These are phyloP conservation scores for Sciurus carolinensis DNA, from an alignment of 2,797 vertebrate genomes.

Conservation along the genomic window DNA sequence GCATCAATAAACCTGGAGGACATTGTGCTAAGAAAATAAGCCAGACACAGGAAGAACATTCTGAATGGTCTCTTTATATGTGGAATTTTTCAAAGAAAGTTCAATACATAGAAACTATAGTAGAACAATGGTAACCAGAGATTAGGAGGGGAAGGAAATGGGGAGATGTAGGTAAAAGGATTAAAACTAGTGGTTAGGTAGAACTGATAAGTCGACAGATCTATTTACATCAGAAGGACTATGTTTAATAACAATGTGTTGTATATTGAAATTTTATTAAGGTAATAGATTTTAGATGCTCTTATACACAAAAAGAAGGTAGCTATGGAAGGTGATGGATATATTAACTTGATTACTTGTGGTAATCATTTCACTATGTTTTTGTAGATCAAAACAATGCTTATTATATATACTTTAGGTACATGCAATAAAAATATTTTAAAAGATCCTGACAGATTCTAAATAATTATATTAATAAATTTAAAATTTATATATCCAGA, in stretches of 20 bases:
- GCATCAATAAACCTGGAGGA: background rate
- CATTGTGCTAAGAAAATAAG: background rate
- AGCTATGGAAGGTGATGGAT: background rate
- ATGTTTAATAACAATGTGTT: background rate
- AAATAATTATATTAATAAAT: constrained; percentile 41
- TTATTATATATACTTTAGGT: background rate
- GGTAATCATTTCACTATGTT: background rate
- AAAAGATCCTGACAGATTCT: background rate
- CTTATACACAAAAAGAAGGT: background rate
- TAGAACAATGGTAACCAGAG: background rate
- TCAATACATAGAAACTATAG: background rate
- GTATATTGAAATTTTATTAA: background rate
- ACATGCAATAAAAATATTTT: background rate
- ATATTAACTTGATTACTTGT: background rate
- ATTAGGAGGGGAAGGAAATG: background rate
- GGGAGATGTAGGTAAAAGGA: background rate
- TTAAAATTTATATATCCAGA: constrained; percentile 17
- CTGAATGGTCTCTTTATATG: background rate
- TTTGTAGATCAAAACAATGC: background rate
- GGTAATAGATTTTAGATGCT: background rate
- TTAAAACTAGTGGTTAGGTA: background rate
- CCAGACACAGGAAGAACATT: background rate
- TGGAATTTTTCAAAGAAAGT: background rate
- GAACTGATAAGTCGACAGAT: background rate
- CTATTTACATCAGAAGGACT: too few relatives aligned